phyloP scores from a whole-genome alignment of 2,113 vertebrate species.

The Entomyzon cyanotis region DNA sequence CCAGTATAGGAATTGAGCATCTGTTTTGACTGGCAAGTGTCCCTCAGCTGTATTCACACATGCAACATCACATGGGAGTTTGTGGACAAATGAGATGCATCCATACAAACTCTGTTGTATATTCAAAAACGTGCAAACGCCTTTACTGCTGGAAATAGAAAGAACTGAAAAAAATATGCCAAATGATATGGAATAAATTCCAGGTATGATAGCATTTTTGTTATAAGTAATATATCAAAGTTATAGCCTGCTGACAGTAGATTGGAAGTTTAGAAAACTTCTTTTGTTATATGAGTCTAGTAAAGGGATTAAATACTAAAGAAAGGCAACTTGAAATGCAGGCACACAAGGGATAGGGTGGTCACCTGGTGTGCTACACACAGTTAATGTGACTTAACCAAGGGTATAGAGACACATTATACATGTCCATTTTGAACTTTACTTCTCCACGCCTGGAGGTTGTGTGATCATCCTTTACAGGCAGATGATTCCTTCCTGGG shows the following conservation, averaged over 20 bases:
- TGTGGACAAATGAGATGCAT: background rate
- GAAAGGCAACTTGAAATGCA: background rate
- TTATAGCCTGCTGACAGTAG: background rate
- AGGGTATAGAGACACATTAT: background rate
- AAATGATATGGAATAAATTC: background rate
- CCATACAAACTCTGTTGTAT: background rate
- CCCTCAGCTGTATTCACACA: conserved; percentile 39
- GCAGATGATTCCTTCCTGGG: background rate
- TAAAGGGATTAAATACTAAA: background rate
- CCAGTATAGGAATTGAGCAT: background rate
- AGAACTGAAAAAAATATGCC: background rate
- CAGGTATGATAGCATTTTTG: background rate
- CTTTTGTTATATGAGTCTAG: background rate
- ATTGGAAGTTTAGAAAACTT: background rate
- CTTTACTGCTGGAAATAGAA: background rate
- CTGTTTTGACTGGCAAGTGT: conserved; percentile 41
- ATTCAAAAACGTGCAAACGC: background rate
- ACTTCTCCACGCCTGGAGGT: background rate
- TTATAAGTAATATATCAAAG: background rate
- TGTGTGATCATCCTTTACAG: background rate
- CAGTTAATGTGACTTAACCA: background rate
- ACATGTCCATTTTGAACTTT: background rate
- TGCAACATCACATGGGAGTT: background rate
- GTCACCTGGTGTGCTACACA: background rate
- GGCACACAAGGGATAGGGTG: background rate